Evolutionary conservation across 2,888 invertebrate species (phyloP), one percentile per base, ranked within the genome.

Genomic region (Fissipunctia ypsillon): DNA sequence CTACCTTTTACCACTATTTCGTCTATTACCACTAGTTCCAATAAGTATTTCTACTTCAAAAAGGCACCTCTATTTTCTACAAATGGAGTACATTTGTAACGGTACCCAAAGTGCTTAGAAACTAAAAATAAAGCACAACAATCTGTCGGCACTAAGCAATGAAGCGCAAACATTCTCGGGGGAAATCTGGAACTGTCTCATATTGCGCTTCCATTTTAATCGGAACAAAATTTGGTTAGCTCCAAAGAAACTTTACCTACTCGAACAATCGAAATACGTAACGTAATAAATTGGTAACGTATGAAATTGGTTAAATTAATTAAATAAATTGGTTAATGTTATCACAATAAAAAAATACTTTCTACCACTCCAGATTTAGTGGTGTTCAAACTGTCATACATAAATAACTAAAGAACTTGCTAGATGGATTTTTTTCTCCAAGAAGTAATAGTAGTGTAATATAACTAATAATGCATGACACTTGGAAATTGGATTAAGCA

Each of bases 131-230:
- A 73, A 81, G 64, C 22, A 38, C 43, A 69, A 65, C 76, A 85
- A 81, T 71, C 78, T 75, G 71, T 74, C 73, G 70, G 63, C 60
- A 65, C 52, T 31, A 71, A 71, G 83, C 83, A 84, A 79, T 85
- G 82, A 75, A 80, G 76, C 81, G 67, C 65, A 80, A 84, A 84
- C 67, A 76, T 76, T 65, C 87, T 76, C 89, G 3, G 12, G 86
- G 86, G 88, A 88, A 88, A 88, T 88, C 80, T 78, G 35, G 52
- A 72, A 76, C 82, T 84, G 80, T 86, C 86, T 84, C 69, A 76
- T 74, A 79, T 73, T 43, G 57, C 76, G 66, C 69, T 63, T 75
- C 76, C 67, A 69, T 85, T 84, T 81, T 84, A 83, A 87, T 80
- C 74, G 85, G 57, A 78, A 78, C 59, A 73, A 84, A 83, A 80